Evolutionary conservation across 2,113 vertebrate species (phyloP).

Genomic region (Vidua chalybeata): DNA sequence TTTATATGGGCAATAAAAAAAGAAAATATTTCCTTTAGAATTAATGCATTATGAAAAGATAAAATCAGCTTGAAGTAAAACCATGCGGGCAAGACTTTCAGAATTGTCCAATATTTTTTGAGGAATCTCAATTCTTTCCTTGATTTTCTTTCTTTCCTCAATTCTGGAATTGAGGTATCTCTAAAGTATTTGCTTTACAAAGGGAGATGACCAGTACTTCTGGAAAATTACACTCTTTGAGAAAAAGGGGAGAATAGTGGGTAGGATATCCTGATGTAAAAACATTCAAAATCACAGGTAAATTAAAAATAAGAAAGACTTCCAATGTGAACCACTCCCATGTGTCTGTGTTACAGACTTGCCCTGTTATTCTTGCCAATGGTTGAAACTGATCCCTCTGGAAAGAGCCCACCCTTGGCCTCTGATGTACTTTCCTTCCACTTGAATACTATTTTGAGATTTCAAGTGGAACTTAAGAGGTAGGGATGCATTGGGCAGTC

Average conservation of each 20-base stretch:
- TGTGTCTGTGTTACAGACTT: background rate
- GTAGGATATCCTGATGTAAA: background rate
- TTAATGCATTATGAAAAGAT: background rate
- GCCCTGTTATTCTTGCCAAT: background rate
- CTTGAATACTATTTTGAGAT: background rate
- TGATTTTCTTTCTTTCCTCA: no score
- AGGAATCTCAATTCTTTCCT: background rate
- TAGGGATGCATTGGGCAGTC: background rate
- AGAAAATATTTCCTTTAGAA: background rate
- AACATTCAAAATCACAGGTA: background rate
- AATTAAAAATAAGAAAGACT: background rate
- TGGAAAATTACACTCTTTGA: background rate
- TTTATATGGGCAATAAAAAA: background rate
- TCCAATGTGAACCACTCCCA: background rate
- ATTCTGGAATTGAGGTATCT: background rate
- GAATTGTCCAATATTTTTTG: background rate
- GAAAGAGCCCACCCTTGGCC: background rate
- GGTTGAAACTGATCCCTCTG: background rate
- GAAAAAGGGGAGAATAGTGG: background rate
- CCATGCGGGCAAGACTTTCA: background rate
- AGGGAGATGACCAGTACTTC: background rate
- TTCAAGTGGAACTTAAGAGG: constrained; percentile 7
- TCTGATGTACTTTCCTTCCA: background rate
- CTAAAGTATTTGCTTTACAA: background rate
- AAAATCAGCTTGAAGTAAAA: background rate